Evolutionary conservation across 2,888 invertebrate genomes (phyloP).

Genomic region (Odontomyia ornata): DNA sequence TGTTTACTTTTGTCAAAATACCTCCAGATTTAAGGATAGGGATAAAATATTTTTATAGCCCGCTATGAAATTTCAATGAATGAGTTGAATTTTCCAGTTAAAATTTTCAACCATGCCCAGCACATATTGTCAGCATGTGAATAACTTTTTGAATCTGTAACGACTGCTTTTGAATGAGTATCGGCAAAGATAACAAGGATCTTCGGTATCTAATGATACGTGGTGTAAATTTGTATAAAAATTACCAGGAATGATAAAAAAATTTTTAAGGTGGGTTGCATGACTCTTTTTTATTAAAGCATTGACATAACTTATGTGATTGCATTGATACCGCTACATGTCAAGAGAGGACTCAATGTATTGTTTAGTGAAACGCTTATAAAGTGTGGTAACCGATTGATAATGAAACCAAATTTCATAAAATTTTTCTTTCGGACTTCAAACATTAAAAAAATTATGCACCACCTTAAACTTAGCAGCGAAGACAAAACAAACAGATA

Average conservation of each 20-base stretch:
- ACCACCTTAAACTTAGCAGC: neutral
- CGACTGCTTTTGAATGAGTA: neutral
- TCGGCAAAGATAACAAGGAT: constrained; percentile 29
- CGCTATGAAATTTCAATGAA: constrained; percentile 28
- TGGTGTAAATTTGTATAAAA: neutral
- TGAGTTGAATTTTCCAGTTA: constrained; percentile 18
- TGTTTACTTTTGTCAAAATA: constrained; percentile 43
- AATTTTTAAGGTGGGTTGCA: too few species aligned
- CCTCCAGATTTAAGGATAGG: constrained; percentile 13
- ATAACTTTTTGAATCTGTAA: constrained; percentile 24
- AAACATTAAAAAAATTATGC: too few species aligned
- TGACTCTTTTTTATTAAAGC: too few species aligned
- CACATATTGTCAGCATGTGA: constrained; percentile 36
- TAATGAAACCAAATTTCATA: too few species aligned
- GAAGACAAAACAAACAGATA: constrained; percentile 29
- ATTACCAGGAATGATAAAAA: neutral
- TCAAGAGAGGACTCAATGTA: too few species aligned
- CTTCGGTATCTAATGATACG: constrained; percentile 12
- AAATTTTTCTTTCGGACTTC: too few species aligned
- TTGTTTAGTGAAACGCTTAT: too few species aligned
- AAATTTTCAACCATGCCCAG: constrained; percentile 21
- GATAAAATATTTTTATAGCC: constrained; percentile 32
- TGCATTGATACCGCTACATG: too few species aligned
- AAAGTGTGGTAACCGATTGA: too few species aligned
- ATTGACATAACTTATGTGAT: too few species aligned